Percentiles rank a stretch among this genome's conserved stretches.
phyloP scores from a whole-genome alignment of 2,113 vertebrate genomes.

The Galbula dea region DNA sequence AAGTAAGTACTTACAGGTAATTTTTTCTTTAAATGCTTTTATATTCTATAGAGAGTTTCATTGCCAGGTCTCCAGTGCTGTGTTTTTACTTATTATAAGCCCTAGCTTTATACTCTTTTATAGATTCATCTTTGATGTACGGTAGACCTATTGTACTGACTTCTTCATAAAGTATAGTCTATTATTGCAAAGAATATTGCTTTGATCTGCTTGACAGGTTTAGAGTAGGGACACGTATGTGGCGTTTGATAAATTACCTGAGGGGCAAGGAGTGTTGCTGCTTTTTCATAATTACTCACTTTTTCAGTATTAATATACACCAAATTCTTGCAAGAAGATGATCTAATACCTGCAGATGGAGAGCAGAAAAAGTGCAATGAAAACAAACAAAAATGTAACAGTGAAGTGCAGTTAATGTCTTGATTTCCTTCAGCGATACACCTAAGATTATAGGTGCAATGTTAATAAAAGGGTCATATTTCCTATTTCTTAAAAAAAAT shows the following conservation, averaged over 20 bases:
- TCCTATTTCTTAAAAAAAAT: background rate
- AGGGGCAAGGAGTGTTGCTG: conserved; percentile 34
- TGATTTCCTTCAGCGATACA: background rate
- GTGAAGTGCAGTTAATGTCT: background rate
- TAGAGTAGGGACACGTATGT: conserved; percentile 37
- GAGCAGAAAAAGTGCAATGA: conserved; percentile 13
- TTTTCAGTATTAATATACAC: conserved; percentile 45
- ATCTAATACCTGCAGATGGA: conserved; percentile 12
- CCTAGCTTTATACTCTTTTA: conserved; percentile 17
- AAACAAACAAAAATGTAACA: background rate
- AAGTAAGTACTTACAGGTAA: background rate
- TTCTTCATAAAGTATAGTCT: conserved; percentile 32
- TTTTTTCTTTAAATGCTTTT: background rate
- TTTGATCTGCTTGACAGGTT: conserved; percentile 63
- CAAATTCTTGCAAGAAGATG: conserved; percentile 11
- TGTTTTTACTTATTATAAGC: conserved; percentile 41
- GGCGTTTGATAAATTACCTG: conserved; percentile 47
- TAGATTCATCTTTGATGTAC: conserved; percentile 59
- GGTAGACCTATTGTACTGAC: conserved; percentile 23
- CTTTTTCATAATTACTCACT: conserved; percentile 60
- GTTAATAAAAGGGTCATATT: background rate
- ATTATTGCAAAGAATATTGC: conserved; percentile 38
- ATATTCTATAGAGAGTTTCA: conserved; percentile 1
- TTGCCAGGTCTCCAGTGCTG: background rate
- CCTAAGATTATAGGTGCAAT: background rate